Percentiles rank a stretch among this genome's conserved stretches.
These are phyloP conservation scores for Drosophila merina DNA, from an alignment of 2,888 invertebrate species.

Conservation along the genomic window DNA sequence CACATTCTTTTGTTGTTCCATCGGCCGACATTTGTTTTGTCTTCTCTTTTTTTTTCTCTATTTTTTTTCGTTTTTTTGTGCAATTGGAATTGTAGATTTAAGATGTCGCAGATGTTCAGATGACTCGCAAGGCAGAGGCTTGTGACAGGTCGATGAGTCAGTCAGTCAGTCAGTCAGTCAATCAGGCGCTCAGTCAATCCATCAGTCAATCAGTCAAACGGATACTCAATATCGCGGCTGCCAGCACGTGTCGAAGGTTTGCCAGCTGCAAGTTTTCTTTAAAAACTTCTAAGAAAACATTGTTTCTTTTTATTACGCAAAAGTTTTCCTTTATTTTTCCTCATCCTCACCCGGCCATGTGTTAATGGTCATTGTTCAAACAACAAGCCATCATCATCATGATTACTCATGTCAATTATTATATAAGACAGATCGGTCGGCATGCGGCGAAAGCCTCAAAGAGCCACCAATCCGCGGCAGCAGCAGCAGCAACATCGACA, in stretches of 20 bases:
- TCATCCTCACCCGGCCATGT: conserved; percentile 16
- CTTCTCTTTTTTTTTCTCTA: conserved; percentile 35
- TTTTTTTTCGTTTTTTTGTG: conserved; percentile 18
- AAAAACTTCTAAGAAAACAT: background rate
- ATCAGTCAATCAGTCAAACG: conserved; percentile 45
- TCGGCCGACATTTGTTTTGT: conserved; percentile 46
- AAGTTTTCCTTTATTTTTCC: conserved; percentile 12
- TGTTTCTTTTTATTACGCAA: conserved; percentile 35
- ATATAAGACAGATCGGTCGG: conserved; percentile 59
- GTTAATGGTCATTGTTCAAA: conserved; percentile 58
- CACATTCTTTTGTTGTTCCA: conserved; percentile 70
- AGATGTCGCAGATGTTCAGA: conserved; percentile 62
- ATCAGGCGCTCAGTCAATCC: conserved; percentile 17
- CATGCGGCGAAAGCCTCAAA: conserved; percentile 59
- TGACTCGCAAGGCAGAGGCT: conserved; percentile 28
- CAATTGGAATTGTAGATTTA: conserved; percentile 66
- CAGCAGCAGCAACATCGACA: conserved; percentile 12
- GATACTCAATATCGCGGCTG: conserved; percentile 22
- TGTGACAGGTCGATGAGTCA: conserved; percentile 40
- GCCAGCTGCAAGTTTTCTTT: background rate
- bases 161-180: conserved; percentile 29
- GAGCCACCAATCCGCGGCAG: conserved; percentile 17
- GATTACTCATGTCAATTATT: conserved; percentile 74
- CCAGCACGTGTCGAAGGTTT: conserved; percentile 16
- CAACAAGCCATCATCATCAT: conserved; percentile 41